A percentile compares a stretch with the other conserved stretches of the same genome.
Conservation (phyloP, 2,888 invertebrate species). For the Scelioninae gen. 2 region DNA sequence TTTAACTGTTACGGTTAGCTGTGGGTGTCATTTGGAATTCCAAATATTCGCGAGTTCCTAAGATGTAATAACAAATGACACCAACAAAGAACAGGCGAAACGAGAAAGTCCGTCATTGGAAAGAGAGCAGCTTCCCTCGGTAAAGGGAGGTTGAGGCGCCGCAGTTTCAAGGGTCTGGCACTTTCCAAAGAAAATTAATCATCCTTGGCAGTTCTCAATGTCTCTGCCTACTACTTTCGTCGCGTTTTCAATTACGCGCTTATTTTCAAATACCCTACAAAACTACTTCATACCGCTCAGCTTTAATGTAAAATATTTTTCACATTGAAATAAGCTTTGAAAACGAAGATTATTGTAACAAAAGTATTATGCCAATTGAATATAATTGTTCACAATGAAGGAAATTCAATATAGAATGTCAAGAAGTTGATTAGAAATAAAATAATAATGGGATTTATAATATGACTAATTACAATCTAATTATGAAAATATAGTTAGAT, state of each 20-base stretch:
- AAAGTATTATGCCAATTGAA: too few species aligned
- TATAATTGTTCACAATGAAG: too few species aligned
- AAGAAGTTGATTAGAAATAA: too few species aligned
- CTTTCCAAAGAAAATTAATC: conserved; percentile 70
- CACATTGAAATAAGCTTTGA: background rate
- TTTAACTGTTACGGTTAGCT: conserved; percentile 54
- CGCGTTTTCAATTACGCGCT: conserved; percentile 70
- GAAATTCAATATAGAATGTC: too few species aligned
- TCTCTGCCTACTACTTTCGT: conserved; percentile 68
- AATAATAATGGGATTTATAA: too few species aligned
- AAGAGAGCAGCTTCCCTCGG: conserved; percentile 52
- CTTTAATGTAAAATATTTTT: conserved; percentile 41
- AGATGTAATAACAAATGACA: conserved; percentile 74
- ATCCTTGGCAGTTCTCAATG: conserved; percentile 70
- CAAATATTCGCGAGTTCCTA: conserved; percentile 73
- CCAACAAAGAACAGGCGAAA: conserved; percentile 59
- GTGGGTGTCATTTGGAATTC: conserved; percentile 73
- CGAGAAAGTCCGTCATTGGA: conserved; percentile 57
- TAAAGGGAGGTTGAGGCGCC: conserved; percentile 59
- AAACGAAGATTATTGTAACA: conserved; percentile 1
- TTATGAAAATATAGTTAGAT: too few species aligned
- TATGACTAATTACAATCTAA: too few species aligned
- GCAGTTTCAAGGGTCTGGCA: conserved; percentile 70
- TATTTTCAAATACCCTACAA: conserved; percentile 60
- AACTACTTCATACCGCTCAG: conserved; percentile 45